Conservation (phyloP, 1,140 invertebrate genomes). For the Wiebesia pumilae region DNA sequence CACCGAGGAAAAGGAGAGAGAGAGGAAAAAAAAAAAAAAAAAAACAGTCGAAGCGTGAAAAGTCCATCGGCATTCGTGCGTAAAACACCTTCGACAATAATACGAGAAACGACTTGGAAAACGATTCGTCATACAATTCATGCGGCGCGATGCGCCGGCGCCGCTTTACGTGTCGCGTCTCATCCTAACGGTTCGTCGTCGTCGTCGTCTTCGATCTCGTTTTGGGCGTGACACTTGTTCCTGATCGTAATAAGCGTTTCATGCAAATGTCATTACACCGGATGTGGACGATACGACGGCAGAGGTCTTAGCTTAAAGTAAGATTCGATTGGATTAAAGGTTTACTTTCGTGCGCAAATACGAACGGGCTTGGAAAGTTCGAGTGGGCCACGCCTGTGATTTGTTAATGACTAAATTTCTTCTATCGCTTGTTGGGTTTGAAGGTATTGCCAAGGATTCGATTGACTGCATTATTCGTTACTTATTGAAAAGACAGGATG, state of each 20-base stretch:
- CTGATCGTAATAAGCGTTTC: neutral
- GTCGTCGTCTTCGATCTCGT: neutral
- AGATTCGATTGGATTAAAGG: neutral
- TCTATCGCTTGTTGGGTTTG: neutral
- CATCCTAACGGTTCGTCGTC: slow-evolving; percentile 23
- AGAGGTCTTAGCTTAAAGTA: neutral
- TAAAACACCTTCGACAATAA: too few species aligned
- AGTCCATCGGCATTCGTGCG: too few species aligned
- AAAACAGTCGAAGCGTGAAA: too few species aligned
- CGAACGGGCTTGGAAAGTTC: neutral
- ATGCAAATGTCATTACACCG: neutral
- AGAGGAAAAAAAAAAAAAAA: too few species aligned
- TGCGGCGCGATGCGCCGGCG: too few species aligned
- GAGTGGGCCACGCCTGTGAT: neutral
- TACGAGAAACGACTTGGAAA: too few species aligned
- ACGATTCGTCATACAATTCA: too few species aligned
- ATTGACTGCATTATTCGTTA: too few species aligned
- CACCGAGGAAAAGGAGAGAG: too few species aligned
- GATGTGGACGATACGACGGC: too few species aligned
- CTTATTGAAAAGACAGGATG: too few species aligned
- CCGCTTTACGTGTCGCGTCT: neutral
- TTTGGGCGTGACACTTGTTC: neutral
- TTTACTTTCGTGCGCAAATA: neutral
- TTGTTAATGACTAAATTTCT: neutral
- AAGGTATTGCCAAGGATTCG: too few species aligned